A percentile compares a stretch with the other conserved stretches of the same genome.
phyloP scores from a whole-genome alignment of 2,888 invertebrate species.

The Dicyrtoma fusca region DNA sequence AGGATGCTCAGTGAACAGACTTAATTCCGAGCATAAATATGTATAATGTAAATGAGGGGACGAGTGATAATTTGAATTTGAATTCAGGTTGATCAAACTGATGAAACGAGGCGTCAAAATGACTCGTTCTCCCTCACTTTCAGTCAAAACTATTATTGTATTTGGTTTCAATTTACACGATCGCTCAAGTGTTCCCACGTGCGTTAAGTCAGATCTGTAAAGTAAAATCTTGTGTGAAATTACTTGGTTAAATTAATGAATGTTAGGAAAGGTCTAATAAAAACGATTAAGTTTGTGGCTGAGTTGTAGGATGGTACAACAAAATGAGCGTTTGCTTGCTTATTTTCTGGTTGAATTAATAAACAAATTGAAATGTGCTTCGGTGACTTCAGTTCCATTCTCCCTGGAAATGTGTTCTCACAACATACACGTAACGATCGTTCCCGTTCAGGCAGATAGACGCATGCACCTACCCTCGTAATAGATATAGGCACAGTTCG shows the following conservation, averaged over 20 bases:
- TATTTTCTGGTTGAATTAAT: slow-evolving; percentile 48
- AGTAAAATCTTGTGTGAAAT: not conserved
- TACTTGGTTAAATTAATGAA: slow-evolving; percentile 27
- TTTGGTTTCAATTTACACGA: slow-evolving; percentile 18
- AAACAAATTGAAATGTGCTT: slow-evolving; percentile 44
- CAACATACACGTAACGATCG: no score
- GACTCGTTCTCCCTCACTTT: not conserved
- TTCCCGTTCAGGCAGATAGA: no score
- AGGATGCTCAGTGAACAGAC: no score
- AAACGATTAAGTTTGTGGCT: slow-evolving; percentile 31
- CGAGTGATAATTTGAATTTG: no score
- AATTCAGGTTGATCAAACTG: no score
- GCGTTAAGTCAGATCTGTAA: not conserved
- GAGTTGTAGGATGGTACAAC: slow-evolving; percentile 9
- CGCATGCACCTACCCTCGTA: no score
- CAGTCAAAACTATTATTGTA: not conserved
- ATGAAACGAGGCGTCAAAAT: no score
- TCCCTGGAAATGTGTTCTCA: no score
- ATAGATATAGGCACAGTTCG: no score
- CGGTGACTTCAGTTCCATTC: slow-evolving; percentile 24
- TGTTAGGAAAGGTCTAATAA: slow-evolving; percentile 22
- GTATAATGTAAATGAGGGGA: no score
- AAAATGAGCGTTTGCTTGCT: slow-evolving; percentile 42
- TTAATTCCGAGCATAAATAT: no score
- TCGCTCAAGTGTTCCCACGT: not conserved